Base-by-base conservation (phyloP, 1,140 invertebrate genomes). In the Cydia amplana region DNA sequence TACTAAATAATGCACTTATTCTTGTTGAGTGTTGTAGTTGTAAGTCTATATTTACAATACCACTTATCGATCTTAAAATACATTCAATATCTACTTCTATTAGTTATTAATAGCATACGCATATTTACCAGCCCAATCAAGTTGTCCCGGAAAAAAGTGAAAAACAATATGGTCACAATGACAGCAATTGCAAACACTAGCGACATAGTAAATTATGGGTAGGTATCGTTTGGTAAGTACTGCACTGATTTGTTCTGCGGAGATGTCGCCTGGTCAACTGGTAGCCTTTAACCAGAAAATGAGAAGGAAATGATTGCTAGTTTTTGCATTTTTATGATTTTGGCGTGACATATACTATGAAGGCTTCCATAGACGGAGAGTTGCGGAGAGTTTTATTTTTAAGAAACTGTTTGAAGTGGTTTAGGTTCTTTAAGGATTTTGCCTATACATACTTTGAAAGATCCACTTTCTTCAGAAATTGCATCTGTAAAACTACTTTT, bases 301-400 rank as follows among this genome's bases (percentile, higher is more conserved):
- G 16, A 55, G 51, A 55, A 55, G 16, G 4, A 23, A 51, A 14
- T 7, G 7, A 51, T 51, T 51, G 5, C 14, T 60, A 23, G 9
- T 60, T 60, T 60, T 60, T 55, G 51, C n/a, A 55, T 55, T 60
- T 60, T 60, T 60, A 60, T 10, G 2, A 60, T 60, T 60, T 60
- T 60, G 18, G 23, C 55, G 10, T 23, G 20, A 60, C 20, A n/a
- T 60, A 12, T 4, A 23, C 7, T 20, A 55, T 18, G 49, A 18
- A 10, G 23, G 55, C 20, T 60, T 7, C 6, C 20, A 18, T 60
- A 60, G 20, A 60, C 18, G n/a, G n/a, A n/a, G n/a, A n/a, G n/a
- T n/a, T n/a, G n/a, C n/a, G n/a, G n/a, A 23, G 18, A 51, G 55
- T 55, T 55, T 7, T 18, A n/a, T 60, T 60, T 23, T 60, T 55